phyloP scores from a whole-genome alignment of 2,888 invertebrate genomes.

The Lucinisca nassula region DNA sequence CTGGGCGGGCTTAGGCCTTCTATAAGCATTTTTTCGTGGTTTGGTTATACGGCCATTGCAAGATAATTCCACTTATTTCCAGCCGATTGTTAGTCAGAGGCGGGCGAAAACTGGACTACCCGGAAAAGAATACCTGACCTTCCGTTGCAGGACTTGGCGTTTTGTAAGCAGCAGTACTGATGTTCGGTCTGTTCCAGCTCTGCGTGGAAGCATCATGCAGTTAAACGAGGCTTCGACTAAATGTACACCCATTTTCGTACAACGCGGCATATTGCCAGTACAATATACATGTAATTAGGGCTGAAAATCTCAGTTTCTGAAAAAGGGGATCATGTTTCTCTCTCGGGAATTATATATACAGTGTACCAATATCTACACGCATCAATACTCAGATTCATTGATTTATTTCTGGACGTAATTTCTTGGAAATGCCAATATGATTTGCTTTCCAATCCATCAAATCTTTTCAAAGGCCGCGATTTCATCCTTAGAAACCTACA shows the following conservation, averaged over 20 bases:
- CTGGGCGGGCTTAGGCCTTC: too few relatives aligned
- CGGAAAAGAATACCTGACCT: too few relatives aligned
- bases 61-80: too few relatives aligned
- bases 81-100: too few relatives aligned
- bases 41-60: too few relatives aligned
- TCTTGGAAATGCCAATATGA: not conserved
- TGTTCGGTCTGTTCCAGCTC: too few relatives aligned
- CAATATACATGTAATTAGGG: not conserved
- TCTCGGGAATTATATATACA: not conserved
- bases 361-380: not conserved
- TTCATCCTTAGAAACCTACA: not conserved
- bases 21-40: too few relatives aligned
- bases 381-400: not conserved
- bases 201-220: too few relatives aligned
- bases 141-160: too few relatives aligned
- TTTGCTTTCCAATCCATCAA: not conserved
- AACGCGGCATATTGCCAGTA: not conserved
- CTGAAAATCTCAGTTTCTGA: not conserved
- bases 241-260: not conserved
- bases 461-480: not conserved
- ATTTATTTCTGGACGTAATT: not conserved
- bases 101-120: too few relatives aligned
- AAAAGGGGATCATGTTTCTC: not conserved
- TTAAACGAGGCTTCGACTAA: too few relatives aligned
- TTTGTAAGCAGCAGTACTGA: too few relatives aligned